These are phyloP conservation scores for Macrotis lagotis DNA, from an alignment of 2,113 vertebrate species.

Conservation along the genomic window DNA sequence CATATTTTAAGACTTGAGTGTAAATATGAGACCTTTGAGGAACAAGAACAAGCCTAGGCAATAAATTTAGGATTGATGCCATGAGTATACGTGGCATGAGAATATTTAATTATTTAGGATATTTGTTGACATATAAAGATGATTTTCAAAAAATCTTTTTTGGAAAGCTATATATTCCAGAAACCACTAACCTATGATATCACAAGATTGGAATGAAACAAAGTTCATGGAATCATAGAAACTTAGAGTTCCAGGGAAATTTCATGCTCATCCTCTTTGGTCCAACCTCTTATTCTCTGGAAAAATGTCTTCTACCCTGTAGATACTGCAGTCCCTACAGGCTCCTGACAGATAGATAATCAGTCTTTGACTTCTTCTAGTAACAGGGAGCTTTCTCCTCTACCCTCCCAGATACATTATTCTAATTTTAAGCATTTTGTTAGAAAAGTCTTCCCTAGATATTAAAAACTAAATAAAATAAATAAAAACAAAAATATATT, in stretches of 20 bases:
- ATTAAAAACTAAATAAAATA: no score
- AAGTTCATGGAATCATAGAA: not conserved
- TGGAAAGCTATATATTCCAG: not conserved
- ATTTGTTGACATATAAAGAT: not conserved
- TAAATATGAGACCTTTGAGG: not conserved
- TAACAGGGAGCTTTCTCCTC: not conserved
- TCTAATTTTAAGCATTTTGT: not conserved
- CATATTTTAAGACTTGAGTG: constrained; percentile 35
- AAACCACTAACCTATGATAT: not conserved
- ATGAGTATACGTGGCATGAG: not conserved
- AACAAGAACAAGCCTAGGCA: not conserved
- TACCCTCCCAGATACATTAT: not conserved
- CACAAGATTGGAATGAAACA: not conserved
- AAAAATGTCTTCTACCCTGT: not conserved
- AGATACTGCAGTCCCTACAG: not conserved
- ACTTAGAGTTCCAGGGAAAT: not conserved
- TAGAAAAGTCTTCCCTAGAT: not conserved
- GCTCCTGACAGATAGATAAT: not conserved
- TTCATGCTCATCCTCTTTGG: not conserved
- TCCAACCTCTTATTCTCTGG: not conserved
- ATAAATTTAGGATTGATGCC: not conserved
- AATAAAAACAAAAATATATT: no score
- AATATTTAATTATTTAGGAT: not conserved
- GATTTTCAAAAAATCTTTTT: not conserved
- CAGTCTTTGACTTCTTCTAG: not conserved